Conservation (phyloP, 2,113 vertebrate species). For the Pomatostomus ruficeps region DNA sequence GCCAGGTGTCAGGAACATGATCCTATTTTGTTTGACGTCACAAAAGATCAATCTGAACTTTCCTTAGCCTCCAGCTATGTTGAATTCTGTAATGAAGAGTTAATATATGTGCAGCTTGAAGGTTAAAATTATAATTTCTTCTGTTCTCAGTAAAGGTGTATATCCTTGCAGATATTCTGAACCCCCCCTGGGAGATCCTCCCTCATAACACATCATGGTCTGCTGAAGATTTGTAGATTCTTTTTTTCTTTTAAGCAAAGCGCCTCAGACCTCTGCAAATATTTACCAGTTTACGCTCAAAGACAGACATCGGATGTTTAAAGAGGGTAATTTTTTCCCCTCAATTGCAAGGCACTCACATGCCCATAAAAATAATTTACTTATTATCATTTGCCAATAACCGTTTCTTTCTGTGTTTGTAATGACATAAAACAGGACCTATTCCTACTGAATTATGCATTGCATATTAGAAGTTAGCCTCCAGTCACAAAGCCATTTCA, state of each 20-base stretch:
- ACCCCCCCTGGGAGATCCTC: neutral
- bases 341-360: neutral
- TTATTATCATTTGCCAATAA: neutral
- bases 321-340: neutral
- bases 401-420: neutral
- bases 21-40: slow-evolving; percentile 30
- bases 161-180: neutral
- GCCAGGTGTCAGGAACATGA: neutral
- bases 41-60: slow-evolving; percentile 21
- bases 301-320: neutral
- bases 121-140: neutral
- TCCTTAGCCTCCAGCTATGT: slow-evolving; percentile 2
- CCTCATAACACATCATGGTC: neutral
- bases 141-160: neutral
- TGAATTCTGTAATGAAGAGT: slow-evolving; percentile 16
- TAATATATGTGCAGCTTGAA: neutral
- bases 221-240: neutral
- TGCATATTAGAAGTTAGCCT: neutral
- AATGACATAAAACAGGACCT: neutral
- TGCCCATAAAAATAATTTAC: neutral
- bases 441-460: neutral
- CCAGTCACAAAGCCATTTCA: slow-evolving; percentile 3
- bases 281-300: neutral
- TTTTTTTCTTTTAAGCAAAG: neutral
- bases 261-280: neutral